Percentiles rank a stretch among this genome's conserved stretches.
These are phyloP conservation scores for Limnephilus auricula DNA, from an alignment of 2,888 invertebrate genomes.

Conservation along the genomic window DNA sequence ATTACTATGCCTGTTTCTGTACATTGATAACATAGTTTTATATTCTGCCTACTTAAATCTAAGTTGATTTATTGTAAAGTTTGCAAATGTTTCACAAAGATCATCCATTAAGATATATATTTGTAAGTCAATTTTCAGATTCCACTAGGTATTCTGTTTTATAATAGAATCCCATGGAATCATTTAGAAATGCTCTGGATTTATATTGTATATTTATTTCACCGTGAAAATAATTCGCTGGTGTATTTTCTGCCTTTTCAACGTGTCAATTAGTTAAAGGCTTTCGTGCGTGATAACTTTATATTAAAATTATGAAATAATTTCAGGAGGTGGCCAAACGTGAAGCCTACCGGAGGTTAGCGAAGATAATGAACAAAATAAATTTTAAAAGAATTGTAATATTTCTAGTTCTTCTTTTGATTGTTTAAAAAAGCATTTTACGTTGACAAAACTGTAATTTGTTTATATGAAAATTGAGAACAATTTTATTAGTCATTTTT, in stretches of 20 bases:
- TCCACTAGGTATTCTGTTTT: neutral
- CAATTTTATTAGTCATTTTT: too few relatives aligned
- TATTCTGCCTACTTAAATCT: too few relatives aligned
- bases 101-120: too few relatives aligned
- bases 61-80: too few relatives aligned
- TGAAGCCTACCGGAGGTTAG: neutral
- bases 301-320: neutral
- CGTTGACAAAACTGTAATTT: too few relatives aligned
- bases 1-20: too few relatives aligned
- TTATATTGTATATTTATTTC: neutral
- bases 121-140: too few relatives aligned
- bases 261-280: conserved; percentile 7
- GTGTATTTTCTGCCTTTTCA: neutral
- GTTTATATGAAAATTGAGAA: too few relatives aligned
- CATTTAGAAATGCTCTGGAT: neutral
- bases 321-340: neutral
- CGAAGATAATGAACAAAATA: neutral
- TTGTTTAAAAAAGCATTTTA: too few relatives aligned
- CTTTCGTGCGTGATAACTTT: conserved; percentile 18
- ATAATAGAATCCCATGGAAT: neutral
- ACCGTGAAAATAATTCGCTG: conserved; percentile 14
- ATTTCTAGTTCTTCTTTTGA: neutral
- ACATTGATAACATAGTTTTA: too few relatives aligned
- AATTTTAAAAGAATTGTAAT: neutral
- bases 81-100: too few relatives aligned